These are phyloP conservation scores for Pipistrellus kuhlii DNA, from an alignment of 2,797 vertebrate species.

Conservation along the genomic window DNA sequence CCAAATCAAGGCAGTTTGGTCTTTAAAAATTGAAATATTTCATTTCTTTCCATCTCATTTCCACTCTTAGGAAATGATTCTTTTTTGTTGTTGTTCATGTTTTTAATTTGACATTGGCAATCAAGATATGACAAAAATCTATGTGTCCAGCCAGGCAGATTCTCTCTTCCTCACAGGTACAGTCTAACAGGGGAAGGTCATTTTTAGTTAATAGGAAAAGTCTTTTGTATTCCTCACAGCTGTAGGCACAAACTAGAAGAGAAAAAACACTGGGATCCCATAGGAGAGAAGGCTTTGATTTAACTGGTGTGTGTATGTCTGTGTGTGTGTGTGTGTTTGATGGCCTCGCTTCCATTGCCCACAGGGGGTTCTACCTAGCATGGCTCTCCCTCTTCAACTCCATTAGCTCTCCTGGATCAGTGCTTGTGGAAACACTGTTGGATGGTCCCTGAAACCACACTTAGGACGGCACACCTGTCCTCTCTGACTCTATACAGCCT, in stretches of 20 bases:
- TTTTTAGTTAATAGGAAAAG: conserved; percentile 1
- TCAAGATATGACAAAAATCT: not conserved
- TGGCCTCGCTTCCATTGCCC: not conserved
- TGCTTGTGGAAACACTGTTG: not conserved
- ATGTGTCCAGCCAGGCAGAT: not conserved
- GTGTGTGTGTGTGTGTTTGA: no score
- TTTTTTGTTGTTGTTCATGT: not conserved
- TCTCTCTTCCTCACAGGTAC: not conserved
- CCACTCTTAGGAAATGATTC: not conserved
- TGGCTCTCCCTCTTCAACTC: conserved; percentile 8
- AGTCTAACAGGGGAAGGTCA: not conserved
- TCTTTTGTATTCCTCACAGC: not conserved
- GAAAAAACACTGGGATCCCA: not conserved
- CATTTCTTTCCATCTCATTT: not conserved
- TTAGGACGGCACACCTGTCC: not conserved
- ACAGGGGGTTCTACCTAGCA: not conserved
- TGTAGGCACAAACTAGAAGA: conserved; percentile 7
- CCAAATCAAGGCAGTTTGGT: not conserved
- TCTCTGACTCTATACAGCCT: not conserved
- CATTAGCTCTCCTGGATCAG: not conserved
- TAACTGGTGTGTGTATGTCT: not conserved
- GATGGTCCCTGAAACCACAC: not conserved
- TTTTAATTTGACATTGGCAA: not conserved
- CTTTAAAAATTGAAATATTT: conserved; percentile 34
- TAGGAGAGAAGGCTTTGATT: not conserved